phyloP scores from a whole-genome alignment of 2,888 invertebrate species.

The Augiades crinisus region DNA sequence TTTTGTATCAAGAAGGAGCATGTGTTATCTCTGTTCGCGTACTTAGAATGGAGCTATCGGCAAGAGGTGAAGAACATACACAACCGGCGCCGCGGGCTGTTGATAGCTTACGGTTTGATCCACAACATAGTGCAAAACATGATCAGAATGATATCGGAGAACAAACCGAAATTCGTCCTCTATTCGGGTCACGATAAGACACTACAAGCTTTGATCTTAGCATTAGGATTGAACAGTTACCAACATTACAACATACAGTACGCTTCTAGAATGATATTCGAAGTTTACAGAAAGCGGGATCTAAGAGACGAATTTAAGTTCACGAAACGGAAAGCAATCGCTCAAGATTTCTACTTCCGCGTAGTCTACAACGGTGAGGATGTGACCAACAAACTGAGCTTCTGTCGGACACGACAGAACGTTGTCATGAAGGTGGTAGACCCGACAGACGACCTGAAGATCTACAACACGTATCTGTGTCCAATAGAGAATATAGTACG shows the following conservation, averaged over 20 bases:
- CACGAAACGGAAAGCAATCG: conserved; percentile 76
- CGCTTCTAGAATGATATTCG: conserved; percentile 93
- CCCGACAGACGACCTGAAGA: conserved; percentile 55
- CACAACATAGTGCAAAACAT: conserved; percentile 90
- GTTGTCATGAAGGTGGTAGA: conserved; percentile 68
- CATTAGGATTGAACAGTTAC: conserved; percentile 86
- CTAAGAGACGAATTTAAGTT: conserved; percentile 75
- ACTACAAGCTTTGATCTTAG: conserved; percentile 89
- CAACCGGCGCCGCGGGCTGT: conserved; percentile 84
- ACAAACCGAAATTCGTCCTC: conserved; percentile 87
- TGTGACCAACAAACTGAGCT: conserved; percentile 89
- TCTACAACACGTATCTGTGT: conserved; percentile 83
- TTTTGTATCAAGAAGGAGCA: conserved; percentile 86
- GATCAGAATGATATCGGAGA: conserved; percentile 89
- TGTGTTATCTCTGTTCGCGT: conserved; percentile 89
- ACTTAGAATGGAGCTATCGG: conserved; percentile 90
- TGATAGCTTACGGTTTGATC: conserved; percentile 91
- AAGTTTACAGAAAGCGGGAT: conserved; percentile 88
- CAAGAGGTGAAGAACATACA: conserved; percentile 82
- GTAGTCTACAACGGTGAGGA: conserved; percentile 93
- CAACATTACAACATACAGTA: conserved; percentile 89
- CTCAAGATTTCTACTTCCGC: conserved; percentile 90
- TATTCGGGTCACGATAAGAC: conserved; percentile 97
- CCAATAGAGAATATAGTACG: conserved; percentile 93
- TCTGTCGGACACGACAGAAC: conserved; percentile 86